Evolutionary conservation across 2,113 vertebrate species (phyloP), one percentile per base, ranked within the genome.

Genomic region (Gallinago jamesoni): DNA sequence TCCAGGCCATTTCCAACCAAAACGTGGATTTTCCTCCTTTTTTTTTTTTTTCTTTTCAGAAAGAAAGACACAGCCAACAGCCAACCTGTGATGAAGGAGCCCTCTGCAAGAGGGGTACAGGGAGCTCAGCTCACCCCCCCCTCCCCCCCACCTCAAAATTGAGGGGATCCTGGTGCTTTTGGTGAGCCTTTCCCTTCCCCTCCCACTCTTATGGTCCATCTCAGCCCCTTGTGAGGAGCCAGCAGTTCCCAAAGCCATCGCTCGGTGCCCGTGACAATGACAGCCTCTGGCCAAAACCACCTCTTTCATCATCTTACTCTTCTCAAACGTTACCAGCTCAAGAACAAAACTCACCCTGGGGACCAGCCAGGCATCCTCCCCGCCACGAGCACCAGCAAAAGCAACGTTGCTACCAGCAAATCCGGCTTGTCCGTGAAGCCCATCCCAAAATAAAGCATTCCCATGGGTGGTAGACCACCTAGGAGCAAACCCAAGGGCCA

Each of bases 261-360:
- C 19, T 14, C 8, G 9, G 24, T 6, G 8, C 5, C 16, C 1
- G 0, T 13, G 62, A n/a, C 0, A 1, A 20, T 16, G 80, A 30
- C 64, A 70, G 53, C 2, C 6, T 1, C 5, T 8, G 18, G 10
- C 31, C 56, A 7, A 33, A 76, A 60, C 2, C 1, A 1, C 7
- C 25, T 16, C 7, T 69, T 41, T 30, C 2, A 1, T 63, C 48
- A 30, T 14, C 21, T 64, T 52, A 74, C 33, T 48, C 53, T 39
- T 75, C 47, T 59, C 55, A 55, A 19, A 30, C 7, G 16, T 3
- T 9, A 33, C 33, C 67, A 74, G 22, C 33, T 21, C 35, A 39
- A 35, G 23, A n/a, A n/a, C 21, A 79, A 90, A 86, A 37, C 81
- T 21, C 28, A 3, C 43, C 47, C 18, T 16, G 14, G 67, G 78